phyloP scores from a whole-genome alignment of 1,140 invertebrate species.

The Diuraphis noxia region DNA sequence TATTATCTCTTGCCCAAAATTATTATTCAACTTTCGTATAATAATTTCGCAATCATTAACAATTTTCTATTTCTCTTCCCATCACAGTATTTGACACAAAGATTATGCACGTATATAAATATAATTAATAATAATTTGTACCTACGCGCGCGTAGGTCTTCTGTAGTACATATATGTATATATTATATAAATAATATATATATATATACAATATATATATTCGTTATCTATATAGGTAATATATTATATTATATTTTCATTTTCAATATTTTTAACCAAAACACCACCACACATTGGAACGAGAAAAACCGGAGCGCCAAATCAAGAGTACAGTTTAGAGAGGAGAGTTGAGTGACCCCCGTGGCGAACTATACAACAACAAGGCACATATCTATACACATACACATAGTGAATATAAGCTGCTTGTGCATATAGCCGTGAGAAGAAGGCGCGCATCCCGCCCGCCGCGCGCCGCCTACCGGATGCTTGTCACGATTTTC shows the following conservation, averaged over 20 bases:
- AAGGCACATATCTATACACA: constrained; percentile 48
- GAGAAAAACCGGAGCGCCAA: constrained; percentile 46
- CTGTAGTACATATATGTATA: background rate
- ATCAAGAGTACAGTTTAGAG: constrained; percentile 44
- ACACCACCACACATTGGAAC: background rate
- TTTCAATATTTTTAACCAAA: constrained; percentile 18
- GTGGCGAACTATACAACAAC: constrained; percentile 44
- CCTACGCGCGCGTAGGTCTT: background rate
- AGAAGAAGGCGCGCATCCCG: constrained; percentile 53
- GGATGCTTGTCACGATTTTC: constrained; percentile 53
- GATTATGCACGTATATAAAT: background rate
- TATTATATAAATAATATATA: background rate
- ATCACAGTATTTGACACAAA: background rate
- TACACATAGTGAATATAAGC: constrained; percentile 35
- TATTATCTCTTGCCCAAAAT: background rate
- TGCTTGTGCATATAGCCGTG: constrained; percentile 48
- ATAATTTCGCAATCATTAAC: constrained; percentile 40
- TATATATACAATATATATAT: background rate
- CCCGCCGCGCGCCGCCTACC: constrained; percentile 47
- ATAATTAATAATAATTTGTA: background rate
- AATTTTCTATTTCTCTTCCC: constrained; percentile 18
- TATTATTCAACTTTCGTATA: constrained; percentile 49
- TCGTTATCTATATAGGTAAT: background rate
- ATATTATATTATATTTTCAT: background rate
- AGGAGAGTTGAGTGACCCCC: constrained; percentile 53